These are phyloP conservation scores for Stenopsyche tienmushanensis DNA, from an alignment of 1,140 invertebrate genomes.

Conservation along the genomic window DNA sequence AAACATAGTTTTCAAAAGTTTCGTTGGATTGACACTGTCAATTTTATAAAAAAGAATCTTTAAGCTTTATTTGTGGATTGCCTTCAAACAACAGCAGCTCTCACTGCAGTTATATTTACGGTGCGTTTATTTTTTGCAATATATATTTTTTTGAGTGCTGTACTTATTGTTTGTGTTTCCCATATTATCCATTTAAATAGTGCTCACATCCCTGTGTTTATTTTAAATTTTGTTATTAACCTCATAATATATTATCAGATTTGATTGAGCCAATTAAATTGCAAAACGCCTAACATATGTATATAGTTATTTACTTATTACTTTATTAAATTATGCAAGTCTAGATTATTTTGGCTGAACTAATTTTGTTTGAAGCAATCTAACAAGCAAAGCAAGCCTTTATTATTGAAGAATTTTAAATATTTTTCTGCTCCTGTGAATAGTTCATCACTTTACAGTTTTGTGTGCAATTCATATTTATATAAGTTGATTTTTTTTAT, in stretches of 20 bases:
- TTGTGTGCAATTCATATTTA: not conserved
- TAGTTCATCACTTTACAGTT: not conserved
- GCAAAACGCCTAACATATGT: too few relatives aligned
- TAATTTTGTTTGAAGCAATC: conserved; percentile 41
- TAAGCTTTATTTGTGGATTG: conserved; percentile 35
- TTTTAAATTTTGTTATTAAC: not conserved
- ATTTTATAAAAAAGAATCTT: too few relatives aligned
- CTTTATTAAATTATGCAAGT: too few relatives aligned
- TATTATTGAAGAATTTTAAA: not conserved
- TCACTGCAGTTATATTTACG: conserved; percentile 20
- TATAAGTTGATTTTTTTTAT: conserved; percentile 1
- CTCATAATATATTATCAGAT: too few relatives aligned
- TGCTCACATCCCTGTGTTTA: conserved; percentile 2
- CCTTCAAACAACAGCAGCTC: conserved; percentile 37
- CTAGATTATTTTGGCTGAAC: conserved; percentile 36
- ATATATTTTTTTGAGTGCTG: conserved; percentile 37
- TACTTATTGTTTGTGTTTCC: conserved; percentile 33
- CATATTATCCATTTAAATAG: not conserved
- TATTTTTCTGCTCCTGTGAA: not conserved
- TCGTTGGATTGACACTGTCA: not conserved
- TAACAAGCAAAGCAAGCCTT: conserved; percentile 36
- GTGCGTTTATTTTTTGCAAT: conserved; percentile 36
- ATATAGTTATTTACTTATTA: too few relatives aligned
- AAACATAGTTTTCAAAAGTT: not conserved
- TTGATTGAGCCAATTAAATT: too few relatives aligned